Conservation (phyloP, 2,888 invertebrate genomes). For the Ophraella communa region DNA sequence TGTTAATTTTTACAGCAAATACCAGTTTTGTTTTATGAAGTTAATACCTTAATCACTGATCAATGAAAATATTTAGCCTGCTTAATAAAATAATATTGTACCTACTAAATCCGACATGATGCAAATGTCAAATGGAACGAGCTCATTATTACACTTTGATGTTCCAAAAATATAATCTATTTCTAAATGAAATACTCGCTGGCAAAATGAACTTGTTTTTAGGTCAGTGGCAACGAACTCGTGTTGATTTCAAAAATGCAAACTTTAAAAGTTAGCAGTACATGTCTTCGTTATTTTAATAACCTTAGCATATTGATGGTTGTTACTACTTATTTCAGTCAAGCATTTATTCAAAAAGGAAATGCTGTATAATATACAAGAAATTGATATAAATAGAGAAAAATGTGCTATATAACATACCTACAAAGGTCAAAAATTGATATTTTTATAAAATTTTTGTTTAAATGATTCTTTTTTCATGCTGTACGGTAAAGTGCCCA, state of each 20-base stretch:
- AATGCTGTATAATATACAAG: no score
- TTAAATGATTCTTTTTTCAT: no score
- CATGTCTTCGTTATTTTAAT: no score
- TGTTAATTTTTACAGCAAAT: no score
- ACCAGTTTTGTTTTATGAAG: not conserved
- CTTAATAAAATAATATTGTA: not conserved
- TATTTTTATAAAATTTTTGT: no score
- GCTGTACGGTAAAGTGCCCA: no score
- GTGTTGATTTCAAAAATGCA: slow-evolving; percentile 25
- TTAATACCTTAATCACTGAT: not conserved
- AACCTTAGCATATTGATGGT: no score
- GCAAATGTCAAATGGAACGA: slow-evolving; percentile 27
- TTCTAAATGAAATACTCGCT: slow-evolving; percentile 29
- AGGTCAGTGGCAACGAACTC: slow-evolving; percentile 55
- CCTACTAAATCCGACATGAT: not conserved
- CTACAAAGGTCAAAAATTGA: no score
- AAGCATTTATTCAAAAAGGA: no score
- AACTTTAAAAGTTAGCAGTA: slow-evolving; percentile 1
- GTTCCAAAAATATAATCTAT: slow-evolving; percentile 37
- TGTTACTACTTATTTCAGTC: no score
- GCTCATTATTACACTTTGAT: slow-evolving; percentile 33
- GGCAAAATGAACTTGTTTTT: slow-evolving; percentile 48
- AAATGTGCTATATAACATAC: no score
- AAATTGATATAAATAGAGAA: no score
- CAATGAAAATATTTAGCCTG: not conserved